Evolutionary conservation across 2,113 vertebrate genomes (phyloP).

Genomic region (Rhinichthys klamathensis): DNA sequence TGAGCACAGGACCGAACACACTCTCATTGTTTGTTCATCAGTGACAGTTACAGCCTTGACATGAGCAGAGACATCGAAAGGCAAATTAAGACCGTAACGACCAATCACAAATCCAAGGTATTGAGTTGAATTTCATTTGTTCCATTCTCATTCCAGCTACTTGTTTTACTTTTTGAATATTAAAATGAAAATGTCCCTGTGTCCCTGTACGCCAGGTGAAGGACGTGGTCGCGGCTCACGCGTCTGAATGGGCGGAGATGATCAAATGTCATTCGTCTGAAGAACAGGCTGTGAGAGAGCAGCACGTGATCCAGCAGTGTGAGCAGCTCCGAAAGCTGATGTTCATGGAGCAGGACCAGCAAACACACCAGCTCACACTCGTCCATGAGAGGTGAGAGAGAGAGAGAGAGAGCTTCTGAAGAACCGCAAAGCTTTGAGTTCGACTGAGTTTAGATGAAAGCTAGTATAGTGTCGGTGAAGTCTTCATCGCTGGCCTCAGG

Average conservation of each 20-base stretch:
- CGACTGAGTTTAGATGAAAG: not conserved
- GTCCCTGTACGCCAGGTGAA: constrained; percentile 79
- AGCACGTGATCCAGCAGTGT: constrained; percentile 90
- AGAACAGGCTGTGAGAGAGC: constrained; percentile 88
- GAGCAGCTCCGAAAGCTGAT: constrained; percentile 90
- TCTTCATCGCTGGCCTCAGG: not conserved
- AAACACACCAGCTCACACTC: constrained; percentile 88
- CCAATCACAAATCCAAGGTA: constrained; percentile 97
- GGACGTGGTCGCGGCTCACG: constrained; percentile 91
- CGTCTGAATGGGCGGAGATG: constrained; percentile 93
- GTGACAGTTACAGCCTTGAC: constrained; percentile 93
- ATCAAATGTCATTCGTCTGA: constrained; percentile 85
- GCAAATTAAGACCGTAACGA: constrained; percentile 88
- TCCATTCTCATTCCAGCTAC: not conserved
- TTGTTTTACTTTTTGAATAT: not conserved
- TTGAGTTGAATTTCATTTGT: constrained; percentile 8
- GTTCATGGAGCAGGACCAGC: constrained; percentile 86
- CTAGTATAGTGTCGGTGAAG: not conserved
- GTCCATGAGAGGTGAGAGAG: constrained; percentile 90
- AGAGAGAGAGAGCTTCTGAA: not conserved
- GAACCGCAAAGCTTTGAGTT: too few species aligned
- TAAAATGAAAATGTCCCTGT: not conserved
- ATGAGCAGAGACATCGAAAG: constrained; percentile 95
- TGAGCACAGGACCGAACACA: not conserved
- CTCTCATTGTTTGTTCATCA: constrained; percentile 62